Conservation (phyloP, 2,797 vertebrate genomes). For the Gadopsis bispinosus region DNA sequence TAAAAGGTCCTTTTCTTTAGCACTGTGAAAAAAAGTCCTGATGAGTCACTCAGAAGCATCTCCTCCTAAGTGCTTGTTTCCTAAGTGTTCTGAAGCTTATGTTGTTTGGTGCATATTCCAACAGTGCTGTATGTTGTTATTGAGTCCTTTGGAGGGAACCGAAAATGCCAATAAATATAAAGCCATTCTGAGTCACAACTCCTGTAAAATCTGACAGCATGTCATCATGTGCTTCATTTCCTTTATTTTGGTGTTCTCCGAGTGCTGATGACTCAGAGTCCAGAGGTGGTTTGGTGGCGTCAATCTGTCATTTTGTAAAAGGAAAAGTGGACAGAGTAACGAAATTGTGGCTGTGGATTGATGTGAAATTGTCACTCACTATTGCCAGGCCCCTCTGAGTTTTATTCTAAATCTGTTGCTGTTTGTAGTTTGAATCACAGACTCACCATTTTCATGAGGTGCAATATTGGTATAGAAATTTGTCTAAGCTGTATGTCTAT, state of each 20-base stretch:
- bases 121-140: slow-evolving; percentile 5
- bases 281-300: neutral
- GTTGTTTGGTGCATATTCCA: slow-evolving; percentile 11
- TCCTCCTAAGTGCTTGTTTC: slow-evolving; percentile 29
- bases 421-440: neutral
- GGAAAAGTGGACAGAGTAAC: neutral
- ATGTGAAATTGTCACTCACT: neutral
- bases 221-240: neutral
- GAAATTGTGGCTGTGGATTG: neutral
- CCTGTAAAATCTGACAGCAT: neutral
- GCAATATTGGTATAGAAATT: too few relatives aligned
- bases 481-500: too few relatives aligned
- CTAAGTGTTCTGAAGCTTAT: slow-evolving; percentile 5
- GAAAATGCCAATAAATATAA: slow-evolving; percentile 6
- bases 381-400: neutral
- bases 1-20: slow-evolving; percentile 44
- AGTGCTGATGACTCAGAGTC: neutral
- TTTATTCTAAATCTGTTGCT: neutral
- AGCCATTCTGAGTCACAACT: neutral
- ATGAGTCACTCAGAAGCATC: slow-evolving; percentile 55
- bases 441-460: neutral
- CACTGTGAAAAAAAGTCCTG: slow-evolving; percentile 5
- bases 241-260: neutral
- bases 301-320: slow-evolving; percentile 6
- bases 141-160: neutral